Conservation (phyloP, 2,888 invertebrate genomes). For the Synanthedon tipuliformis region DNA sequence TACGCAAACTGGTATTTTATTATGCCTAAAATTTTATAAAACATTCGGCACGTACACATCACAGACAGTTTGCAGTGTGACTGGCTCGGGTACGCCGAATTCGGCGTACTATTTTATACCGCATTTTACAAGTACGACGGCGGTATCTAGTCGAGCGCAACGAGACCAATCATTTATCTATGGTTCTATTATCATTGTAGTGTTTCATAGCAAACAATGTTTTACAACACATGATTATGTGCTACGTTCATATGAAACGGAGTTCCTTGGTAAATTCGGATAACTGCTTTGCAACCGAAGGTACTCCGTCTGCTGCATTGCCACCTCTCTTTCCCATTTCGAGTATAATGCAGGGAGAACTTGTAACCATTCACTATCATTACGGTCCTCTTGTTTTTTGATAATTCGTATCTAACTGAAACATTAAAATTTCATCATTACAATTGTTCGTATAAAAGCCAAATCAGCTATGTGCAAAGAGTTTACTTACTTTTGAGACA, state of each 20-base stretch:
- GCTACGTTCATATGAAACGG: slow-evolving; percentile 20
- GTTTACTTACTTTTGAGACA: too few species aligned
- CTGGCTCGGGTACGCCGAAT: too few species aligned
- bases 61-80: too few species aligned
- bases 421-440: slow-evolving; percentile 1
- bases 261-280: slow-evolving; percentile 24
- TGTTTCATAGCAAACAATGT: too few species aligned
- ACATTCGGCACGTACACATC: too few species aligned
- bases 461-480: background rate
- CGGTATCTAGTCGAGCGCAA: too few species aligned
- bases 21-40: too few species aligned
- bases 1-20: too few species aligned
- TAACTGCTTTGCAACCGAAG: slow-evolving; percentile 41
- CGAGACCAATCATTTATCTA: too few species aligned
- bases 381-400: slow-evolving; percentile 26
- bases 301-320: slow-evolving; percentile 41
- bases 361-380: slow-evolving; percentile 38
- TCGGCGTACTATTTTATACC: too few species aligned
- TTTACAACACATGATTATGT: slow-evolving; percentile 25
- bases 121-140: too few species aligned
- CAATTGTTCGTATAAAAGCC: background rate
- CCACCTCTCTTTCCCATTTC: slow-evolving; percentile 36
- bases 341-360: slow-evolving; percentile 35
- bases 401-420: slow-evolving; percentile 26
- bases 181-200: too few species aligned